phyloP scores from a whole-genome alignment of 2,113 vertebrate species.

The Acrocephalus arundinaceus region DNA sequence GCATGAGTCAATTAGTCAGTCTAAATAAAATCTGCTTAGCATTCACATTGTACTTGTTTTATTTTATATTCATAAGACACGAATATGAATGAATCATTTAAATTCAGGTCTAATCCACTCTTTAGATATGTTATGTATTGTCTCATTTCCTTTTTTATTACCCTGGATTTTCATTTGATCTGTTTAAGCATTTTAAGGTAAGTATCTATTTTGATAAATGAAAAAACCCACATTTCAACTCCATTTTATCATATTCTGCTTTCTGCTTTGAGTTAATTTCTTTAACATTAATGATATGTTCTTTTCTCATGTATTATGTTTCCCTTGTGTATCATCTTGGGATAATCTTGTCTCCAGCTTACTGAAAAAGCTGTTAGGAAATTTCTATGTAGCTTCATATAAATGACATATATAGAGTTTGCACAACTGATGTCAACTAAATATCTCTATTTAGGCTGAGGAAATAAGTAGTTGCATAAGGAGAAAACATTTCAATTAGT shows the following conservation, averaged over 20 bases:
- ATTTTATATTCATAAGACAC: neutral
- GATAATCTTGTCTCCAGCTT: neutral
- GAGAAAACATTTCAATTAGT: neutral
- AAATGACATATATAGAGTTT: neutral
- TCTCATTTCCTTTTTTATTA: conserved; percentile 25
- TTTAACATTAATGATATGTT: neutral
- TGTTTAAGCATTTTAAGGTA: neutral
- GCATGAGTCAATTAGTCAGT: neutral
- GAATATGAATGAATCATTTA: neutral
- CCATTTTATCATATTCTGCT: neutral
- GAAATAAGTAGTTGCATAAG: neutral
- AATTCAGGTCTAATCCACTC: neutral
- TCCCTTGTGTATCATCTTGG: neutral
- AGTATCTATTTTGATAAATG: conserved; percentile 4
- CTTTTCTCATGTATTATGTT: neutral
- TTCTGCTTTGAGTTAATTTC: neutral
- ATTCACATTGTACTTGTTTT: neutral
- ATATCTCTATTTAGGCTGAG: neutral
- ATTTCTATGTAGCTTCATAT: neutral
- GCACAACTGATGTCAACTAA: neutral
- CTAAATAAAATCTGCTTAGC: neutral
- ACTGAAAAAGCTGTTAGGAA: neutral
- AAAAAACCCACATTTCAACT: neutral
- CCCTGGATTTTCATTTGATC: conserved; percentile 1
- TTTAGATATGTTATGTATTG: neutral